phyloP scores from a whole-genome alignment of 2,888 invertebrate species.

The Girardia tigrina region DNA sequence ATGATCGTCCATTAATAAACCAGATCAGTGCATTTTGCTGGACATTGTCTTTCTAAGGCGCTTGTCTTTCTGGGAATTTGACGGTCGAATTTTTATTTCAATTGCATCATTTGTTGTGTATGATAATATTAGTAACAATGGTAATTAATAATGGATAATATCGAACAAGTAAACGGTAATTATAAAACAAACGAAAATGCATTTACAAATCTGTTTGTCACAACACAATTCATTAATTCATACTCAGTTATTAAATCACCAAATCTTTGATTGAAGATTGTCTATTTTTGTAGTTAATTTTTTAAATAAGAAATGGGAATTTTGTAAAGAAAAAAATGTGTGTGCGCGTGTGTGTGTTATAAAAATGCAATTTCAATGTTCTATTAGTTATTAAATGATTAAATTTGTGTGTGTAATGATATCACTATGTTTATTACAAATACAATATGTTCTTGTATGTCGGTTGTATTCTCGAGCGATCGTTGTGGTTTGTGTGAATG shows the following conservation, averaged over 20 bases:
- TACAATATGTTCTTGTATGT: not conserved
- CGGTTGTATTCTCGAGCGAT: too few relatives aligned
- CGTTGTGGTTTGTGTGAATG: too few relatives aligned
- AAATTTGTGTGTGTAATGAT: not conserved
- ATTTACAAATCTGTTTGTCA: not conserved
- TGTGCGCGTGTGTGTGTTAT: too few relatives aligned
- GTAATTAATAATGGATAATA: too few relatives aligned
- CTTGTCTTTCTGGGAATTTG: slow-evolving; percentile 13
- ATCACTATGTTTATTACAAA: not conserved
- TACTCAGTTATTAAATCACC: not conserved
- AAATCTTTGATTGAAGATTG: not conserved
- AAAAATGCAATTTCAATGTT: not conserved
- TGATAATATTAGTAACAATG: too few relatives aligned
- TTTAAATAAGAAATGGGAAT: not conserved
- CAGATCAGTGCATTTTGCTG: slow-evolving; percentile 23
- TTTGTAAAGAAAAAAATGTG: not conserved
- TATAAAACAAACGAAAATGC: slow-evolving; percentile 4
- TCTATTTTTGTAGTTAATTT: slow-evolving; percentile 2
- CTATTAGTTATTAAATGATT: not conserved
- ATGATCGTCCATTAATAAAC: not conserved
- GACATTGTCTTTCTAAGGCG: slow-evolving; percentile 17
- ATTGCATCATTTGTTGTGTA: not conserved
- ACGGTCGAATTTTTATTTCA: slow-evolving; percentile 2
- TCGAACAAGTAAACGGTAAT: too few relatives aligned
- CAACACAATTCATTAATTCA: not conserved